Evolutionary conservation across 1,140 invertebrate species (phyloP), one percentile per base, ranked within the genome.

Genomic region (Listronotus oregonensis): DNA sequence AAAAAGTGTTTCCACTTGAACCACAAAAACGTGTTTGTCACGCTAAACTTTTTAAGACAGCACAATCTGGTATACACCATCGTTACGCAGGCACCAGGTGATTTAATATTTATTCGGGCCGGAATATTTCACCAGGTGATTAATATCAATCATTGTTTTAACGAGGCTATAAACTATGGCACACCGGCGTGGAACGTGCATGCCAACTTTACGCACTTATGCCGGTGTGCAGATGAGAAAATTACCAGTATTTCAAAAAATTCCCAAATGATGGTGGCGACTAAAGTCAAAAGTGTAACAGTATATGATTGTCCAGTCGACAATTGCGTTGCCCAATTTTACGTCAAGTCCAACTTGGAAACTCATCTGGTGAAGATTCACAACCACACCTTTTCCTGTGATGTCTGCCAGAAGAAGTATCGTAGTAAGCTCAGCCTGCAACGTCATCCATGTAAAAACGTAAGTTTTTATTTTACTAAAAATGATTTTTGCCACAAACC

Each of bases 101-200:
- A 46, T 14, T 8, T 46, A 11, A 46, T 46, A 46, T 46, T 46
- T 46, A 46, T 46, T 14, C 8, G n/a, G 14, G 8, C 43, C 14
- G 43, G 43, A 1, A 46, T 46, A 7, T 46, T 46, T 46, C 43
- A 50, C 27, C 47, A 50, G 47, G 47, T 50, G 18, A 50, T 50
- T 5, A 50, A 50, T 31, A n/a, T 50, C 18, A 31, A 46, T n/a
- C 8, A 46, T 14, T 46, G 43, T 14, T 46, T 46, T 14, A 46
- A 46, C n/a, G 43, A 46, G 47, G 47, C 47, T 11, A 50, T 50
- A 11, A 50, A 50, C 18, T 50, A 50, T 50, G 47, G 47, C 7
- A 50, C 47, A n/a, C 47, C 47, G 10, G 42, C 42, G 11, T 50
- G 47, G 47, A 50, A 50, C n/a, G 6, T 50, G 1, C 47, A 50